Percentiles rank a stretch among this genome's conserved stretches.
Conservation (phyloP, 2,797 vertebrate genomes). For the Myotis vivesi region DNA sequence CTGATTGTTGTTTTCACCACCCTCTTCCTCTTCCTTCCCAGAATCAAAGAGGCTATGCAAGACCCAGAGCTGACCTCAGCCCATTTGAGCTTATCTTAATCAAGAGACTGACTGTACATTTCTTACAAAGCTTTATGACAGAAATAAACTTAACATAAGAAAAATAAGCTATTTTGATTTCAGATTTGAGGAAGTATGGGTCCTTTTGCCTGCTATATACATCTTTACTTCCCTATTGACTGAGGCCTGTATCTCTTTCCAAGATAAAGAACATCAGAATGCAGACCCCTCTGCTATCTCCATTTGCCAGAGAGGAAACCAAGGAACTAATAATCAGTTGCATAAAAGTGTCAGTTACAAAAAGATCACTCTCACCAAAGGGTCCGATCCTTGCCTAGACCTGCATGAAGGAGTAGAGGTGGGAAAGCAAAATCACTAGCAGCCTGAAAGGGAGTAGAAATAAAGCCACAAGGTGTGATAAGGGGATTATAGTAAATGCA, state of each 20-base stretch:
- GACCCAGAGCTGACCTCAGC: slow-evolving; percentile 38
- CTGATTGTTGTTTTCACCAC: slow-evolving; percentile 38
- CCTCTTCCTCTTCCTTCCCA: slow-evolving; percentile 57
- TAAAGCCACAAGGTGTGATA: background rate
- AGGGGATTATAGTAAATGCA: background rate
- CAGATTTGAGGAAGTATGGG: background rate
- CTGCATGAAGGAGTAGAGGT: background rate
- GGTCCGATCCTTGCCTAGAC: background rate
- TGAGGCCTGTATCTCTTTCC: background rate
- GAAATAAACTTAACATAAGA: slow-evolving; percentile 5
- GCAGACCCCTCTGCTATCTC: background rate
- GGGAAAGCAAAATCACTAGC: background rate
- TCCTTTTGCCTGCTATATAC: background rate
- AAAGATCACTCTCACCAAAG: background rate
- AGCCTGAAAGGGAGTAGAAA: background rate
- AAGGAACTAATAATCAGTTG: background rate
- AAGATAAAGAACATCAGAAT: background rate
- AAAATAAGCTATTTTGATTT: background rate
- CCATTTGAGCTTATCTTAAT: background rate
- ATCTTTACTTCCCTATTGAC: background rate
- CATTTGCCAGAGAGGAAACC: background rate
- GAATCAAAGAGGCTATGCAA: slow-evolving; percentile 27
- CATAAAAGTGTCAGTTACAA: background rate
- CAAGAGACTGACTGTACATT: background rate
- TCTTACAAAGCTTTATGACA: background rate